Evolutionary conservation across 2,888 invertebrate species (phyloP), one percentile per base, ranked within the genome.

Genomic region (Ochropleura plecta): DNA sequence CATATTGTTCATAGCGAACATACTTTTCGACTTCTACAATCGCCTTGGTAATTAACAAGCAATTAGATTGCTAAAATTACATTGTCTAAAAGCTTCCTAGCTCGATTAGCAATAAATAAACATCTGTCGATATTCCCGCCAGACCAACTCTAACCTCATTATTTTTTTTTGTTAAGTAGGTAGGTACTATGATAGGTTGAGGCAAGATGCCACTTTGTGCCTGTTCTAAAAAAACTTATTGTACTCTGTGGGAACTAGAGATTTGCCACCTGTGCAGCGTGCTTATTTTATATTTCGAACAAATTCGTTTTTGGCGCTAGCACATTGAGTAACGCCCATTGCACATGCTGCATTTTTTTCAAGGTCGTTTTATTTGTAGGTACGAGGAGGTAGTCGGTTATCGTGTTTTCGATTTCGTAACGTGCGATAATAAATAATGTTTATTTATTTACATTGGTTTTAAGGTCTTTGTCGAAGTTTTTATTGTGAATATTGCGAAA

Each of bases 231-330:
- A 90, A 92, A 92, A 91, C 89, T 85, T 78, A 92, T 93, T 94
- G 92, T 94, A 81, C 49, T 82, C 76, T 89, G 92, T 94, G 94
- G 93, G 94, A 94, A 93, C 89, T 88, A 88, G 90, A 91, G 88
- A 89, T 89, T 88, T 90, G 89, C 91, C 94, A 94, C 94, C 94
- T 94, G 94, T 90, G 87, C 73, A 72, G 65, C 67, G 68, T 49
- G 66, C 73, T 42, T 65, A 70, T 53, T 74, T 83, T 76, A 42
- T 70, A 72, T 84, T 86, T 78, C 49, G 63, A 81, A 76, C 49
- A 46, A 73, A 78, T 78, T 77, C 59, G 69, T 76, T 69, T 73
- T 67, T 78, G 62, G 75, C 63, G 74, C 62, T 70, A 51, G 72
- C 68, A 76, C 57, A 44, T 76, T 75, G 49, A 70, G 76, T 83